Percentiles rank a stretch among this genome's conserved stretches.
phyloP scores from a whole-genome alignment of 2,888 invertebrate species.

The Tolmerus cingulatus region DNA sequence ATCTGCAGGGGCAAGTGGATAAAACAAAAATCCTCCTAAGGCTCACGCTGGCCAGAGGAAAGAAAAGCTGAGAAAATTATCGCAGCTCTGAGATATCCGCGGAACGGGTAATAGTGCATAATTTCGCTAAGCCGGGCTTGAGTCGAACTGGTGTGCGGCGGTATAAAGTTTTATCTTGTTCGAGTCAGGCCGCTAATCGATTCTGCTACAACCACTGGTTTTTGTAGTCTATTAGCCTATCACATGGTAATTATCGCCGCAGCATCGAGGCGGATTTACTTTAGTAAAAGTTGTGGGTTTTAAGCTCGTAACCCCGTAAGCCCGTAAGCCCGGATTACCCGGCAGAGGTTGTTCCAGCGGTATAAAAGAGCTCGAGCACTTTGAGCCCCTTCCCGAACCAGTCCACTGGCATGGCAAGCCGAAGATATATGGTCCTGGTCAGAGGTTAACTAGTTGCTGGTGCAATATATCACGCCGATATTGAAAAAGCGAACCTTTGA shows the following conservation, averaged over 20 bases:
- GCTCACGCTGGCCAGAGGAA: neutral
- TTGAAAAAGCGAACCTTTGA: conserved; percentile 38
- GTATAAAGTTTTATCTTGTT: conserved; percentile 10
- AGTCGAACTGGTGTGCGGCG: neutral
- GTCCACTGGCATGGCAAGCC: neutral
- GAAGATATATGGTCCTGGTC: conserved; percentile 46
- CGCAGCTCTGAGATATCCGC: neutral
- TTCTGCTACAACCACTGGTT: conserved; percentile 35
- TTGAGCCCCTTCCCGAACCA: neutral
- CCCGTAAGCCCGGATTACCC: neutral
- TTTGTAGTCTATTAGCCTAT: conserved; percentile 36
- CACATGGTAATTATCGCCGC: conserved; percentile 41
- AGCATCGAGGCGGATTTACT: conserved; percentile 37
- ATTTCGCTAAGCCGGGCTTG: neutral
- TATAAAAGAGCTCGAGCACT: neutral
- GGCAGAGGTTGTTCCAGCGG: neutral
- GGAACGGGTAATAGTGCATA: neutral
- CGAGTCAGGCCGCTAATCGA: conserved; percentile 20
- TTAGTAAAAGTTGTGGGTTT: conserved; percentile 29
- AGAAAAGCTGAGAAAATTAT: conserved; percentile 12
- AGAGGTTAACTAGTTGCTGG: conserved; percentile 48
- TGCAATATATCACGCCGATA: conserved; percentile 49
- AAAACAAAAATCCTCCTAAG: neutral
- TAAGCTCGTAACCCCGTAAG: too few species aligned
- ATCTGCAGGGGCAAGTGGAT: neutral